Percentiles rank a stretch among this genome's conserved stretches.
Evolutionary conservation across 2,888 invertebrate genomes (phyloP).

Genomic region (Apamea anceps): DNA sequence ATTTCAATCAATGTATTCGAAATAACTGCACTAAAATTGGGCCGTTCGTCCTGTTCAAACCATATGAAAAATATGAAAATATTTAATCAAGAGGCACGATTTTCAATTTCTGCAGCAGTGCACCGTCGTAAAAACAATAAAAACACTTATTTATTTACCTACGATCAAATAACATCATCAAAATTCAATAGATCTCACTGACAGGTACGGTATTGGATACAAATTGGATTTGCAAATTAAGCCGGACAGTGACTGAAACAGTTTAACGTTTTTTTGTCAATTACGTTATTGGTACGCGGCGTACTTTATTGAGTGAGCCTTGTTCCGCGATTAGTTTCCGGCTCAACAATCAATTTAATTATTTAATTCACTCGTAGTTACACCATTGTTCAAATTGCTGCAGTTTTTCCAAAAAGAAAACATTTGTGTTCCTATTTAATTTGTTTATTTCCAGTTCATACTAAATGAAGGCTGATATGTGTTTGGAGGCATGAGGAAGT

Average conservation of each 20-base stretch:
- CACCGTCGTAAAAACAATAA: slow-evolving; percentile 31
- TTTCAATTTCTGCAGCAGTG: background rate
- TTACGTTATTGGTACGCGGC: slow-evolving; percentile 61
- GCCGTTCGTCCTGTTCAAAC: no score
- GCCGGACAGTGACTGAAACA: slow-evolving; percentile 72
- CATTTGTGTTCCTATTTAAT: slow-evolving; percentile 5
- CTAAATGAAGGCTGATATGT: background rate
- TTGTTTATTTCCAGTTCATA: slow-evolving; percentile 2
- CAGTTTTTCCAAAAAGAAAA: slow-evolving; percentile 2
- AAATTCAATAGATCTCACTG: slow-evolving; percentile 76
- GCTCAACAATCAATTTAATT: slow-evolving; percentile 57
- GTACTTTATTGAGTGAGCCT: slow-evolving; percentile 54
- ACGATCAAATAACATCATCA: slow-evolving; percentile 71
- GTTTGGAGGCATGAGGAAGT: no score
- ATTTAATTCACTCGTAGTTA: slow-evolving; percentile 52
- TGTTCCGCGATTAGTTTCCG: slow-evolving; percentile 61
- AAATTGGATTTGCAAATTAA: slow-evolving; percentile 80
- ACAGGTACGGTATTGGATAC: slow-evolving; percentile 74
- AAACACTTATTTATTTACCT: slow-evolving; percentile 38
- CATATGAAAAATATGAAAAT: no score
- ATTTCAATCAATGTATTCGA: background rate
- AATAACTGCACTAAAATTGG: no score
- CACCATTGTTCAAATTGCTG: slow-evolving; percentile 29
- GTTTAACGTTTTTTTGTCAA: slow-evolving; percentile 70
- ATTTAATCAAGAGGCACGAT: background rate